These are phyloP conservation scores for Pseudoatta argentina DNA, from an alignment of 1,140 invertebrate species.

Conservation along the genomic window DNA sequence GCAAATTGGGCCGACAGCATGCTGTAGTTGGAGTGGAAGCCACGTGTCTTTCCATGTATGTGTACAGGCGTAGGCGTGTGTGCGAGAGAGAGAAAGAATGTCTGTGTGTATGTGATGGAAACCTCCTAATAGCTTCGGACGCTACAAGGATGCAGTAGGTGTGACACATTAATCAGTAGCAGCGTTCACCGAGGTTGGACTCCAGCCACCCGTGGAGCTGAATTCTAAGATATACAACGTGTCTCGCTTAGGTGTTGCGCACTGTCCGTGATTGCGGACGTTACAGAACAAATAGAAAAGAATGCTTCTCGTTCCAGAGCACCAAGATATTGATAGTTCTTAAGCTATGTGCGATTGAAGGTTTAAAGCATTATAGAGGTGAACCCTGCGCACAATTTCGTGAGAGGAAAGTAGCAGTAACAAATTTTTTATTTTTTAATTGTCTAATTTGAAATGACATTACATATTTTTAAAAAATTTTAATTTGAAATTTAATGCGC, in stretches of 20 bases:
- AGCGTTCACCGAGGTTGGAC: slow-evolving; percentile 60
- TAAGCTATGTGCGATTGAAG: not conserved
- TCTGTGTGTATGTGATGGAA: not conserved
- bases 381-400: not conserved
- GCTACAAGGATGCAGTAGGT: slow-evolving; percentile 66
- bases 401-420: too few relatives aligned
- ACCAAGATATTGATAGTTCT: not conserved
- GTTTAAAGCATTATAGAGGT: not conserved
- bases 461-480: not conserved
- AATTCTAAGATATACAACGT: slow-evolving; percentile 25
- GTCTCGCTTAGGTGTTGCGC: slow-evolving; percentile 14
- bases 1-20: slow-evolving; percentile 45
- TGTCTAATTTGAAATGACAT: not conserved
- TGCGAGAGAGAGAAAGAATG: too few relatives aligned
- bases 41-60: slow-evolving; percentile 1
- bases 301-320: not conserved
- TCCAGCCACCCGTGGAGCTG: slow-evolving; percentile 45
- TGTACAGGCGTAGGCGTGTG: not conserved
- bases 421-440: not conserved
- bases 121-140: slow-evolving; percentile 51
- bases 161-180: slow-evolving; percentile 76
- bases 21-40: slow-evolving; percentile 30
- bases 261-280: not conserved
- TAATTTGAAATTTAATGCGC: not conserved
- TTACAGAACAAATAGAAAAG: slow-evolving; percentile 26